phyloP scores from a whole-genome alignment of 2,113 vertebrate species.

The Hirundichthys speculiger region DNA sequence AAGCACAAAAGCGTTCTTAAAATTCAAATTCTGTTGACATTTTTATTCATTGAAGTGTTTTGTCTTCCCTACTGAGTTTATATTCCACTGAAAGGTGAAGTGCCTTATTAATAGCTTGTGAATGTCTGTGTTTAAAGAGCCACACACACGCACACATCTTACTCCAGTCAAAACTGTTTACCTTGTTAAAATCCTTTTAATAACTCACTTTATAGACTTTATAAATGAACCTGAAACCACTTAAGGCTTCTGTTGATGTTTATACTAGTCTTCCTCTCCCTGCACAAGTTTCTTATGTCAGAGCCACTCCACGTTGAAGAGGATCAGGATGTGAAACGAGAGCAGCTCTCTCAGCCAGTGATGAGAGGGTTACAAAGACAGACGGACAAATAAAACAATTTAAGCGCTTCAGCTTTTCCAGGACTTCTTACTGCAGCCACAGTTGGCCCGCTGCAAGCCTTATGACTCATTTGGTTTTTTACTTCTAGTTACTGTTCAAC shows the following conservation, averaged over 20 bases:
- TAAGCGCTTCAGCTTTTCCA: no score
- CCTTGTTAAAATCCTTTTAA: slow-evolving; percentile 46
- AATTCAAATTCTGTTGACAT: not conserved
- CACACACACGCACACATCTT: slow-evolving; percentile 31
- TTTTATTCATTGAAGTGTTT: not conserved
- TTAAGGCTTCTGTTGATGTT: slow-evolving; percentile 52
- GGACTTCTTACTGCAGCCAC: no score
- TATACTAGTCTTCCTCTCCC: slow-evolving; percentile 18
- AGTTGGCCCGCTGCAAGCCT: no score
- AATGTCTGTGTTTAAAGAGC: slow-evolving; percentile 42
- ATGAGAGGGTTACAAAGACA: no score
- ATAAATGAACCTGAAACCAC: slow-evolving; percentile 50
- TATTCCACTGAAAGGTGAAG: not conserved
- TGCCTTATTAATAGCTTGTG: slow-evolving; percentile 16
- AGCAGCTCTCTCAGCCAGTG: no score
- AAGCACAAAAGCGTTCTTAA: not conserved
- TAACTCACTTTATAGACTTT: slow-evolving; percentile 50
- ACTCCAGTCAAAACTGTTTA: slow-evolving; percentile 56
- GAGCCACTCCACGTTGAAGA: slow-evolving; percentile 4
- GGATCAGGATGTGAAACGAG: not conserved
- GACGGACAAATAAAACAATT: no score
- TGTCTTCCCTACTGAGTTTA: slow-evolving; percentile 17
- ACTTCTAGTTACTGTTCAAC: slow-evolving; percentile 23
- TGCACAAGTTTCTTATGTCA: slow-evolving; percentile 1
- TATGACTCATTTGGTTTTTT: slow-evolving; percentile 34